These are phyloP conservation scores for Semnopithecus entellus DNA, from an alignment of 2,113 vertebrate species.

Conservation along the genomic window DNA sequence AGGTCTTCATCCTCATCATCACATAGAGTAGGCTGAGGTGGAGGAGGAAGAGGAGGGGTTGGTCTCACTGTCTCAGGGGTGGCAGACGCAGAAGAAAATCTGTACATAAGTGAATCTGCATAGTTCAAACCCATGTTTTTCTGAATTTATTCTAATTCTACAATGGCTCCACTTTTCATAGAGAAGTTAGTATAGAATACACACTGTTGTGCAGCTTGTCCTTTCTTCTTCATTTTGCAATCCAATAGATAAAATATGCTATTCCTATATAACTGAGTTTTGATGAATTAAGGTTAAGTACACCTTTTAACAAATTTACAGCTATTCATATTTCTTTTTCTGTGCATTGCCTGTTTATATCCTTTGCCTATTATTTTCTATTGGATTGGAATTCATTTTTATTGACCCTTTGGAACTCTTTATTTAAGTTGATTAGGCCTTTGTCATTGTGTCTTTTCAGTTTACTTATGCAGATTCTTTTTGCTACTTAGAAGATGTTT, in stretches of 20 bases:
- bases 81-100: background rate
- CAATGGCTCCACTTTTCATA: background rate
- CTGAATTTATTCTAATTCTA: background rate
- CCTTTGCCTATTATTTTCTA: background rate
- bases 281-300: background rate
- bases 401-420: background rate
- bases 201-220: background rate
- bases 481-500: background rate
- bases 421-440: background rate
- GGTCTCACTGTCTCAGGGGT: background rate
- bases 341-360: background rate
- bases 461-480: background rate
- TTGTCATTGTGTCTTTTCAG: background rate
- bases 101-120: background rate
- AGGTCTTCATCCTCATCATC: background rate
- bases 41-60: background rate
- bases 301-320: background rate
- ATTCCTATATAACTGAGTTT: background rate
- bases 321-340: background rate
- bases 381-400: background rate
- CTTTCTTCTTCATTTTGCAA: background rate
- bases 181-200: background rate
- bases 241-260: background rate
- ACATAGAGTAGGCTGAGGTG: background rate
- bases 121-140: background rate